A percentile compares a stretch with the other conserved stretches of the same genome.
phyloP scores from a whole-genome alignment of 2,797 vertebrate species.

The Fratercula arctica region DNA sequence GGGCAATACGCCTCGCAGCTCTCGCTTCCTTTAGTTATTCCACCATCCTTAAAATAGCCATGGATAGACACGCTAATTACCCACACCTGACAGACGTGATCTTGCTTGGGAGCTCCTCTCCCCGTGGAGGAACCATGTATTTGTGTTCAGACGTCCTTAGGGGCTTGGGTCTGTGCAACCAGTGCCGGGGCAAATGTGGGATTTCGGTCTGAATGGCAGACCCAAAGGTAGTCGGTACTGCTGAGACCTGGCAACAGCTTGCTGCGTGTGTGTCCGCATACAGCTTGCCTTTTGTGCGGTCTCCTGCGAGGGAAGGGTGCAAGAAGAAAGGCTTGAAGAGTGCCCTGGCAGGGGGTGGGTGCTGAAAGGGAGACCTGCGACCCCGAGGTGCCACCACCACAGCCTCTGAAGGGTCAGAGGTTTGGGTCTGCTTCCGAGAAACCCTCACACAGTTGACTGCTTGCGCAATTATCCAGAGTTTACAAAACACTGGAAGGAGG shows the following conservation, averaged over 20 bases:
- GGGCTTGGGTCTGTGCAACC: background rate
- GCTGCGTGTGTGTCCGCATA: rapidly evolving
- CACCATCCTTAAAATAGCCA: background rate
- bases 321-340: background rate
- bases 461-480: background rate
- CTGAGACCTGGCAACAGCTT: background rate
- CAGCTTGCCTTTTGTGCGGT: background rate
- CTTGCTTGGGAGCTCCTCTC: background rate
- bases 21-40: background rate
- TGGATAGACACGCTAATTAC: background rate
- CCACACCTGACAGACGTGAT: background rate
- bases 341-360: background rate
- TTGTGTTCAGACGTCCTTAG: background rate
- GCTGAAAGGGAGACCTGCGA: background rate
- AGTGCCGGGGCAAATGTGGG: rapidly evolving
- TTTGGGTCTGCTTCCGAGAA: background rate
- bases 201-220: background rate
- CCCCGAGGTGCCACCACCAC: background rate
- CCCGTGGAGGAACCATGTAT: background rate
- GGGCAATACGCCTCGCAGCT: background rate
- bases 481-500: background rate
- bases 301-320: background rate
- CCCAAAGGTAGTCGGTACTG: background rate
- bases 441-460: background rate
- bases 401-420: background rate